Evolutionary conservation across 2,797 vertebrate species (phyloP).

Genomic region (Cygnus olor): DNA sequence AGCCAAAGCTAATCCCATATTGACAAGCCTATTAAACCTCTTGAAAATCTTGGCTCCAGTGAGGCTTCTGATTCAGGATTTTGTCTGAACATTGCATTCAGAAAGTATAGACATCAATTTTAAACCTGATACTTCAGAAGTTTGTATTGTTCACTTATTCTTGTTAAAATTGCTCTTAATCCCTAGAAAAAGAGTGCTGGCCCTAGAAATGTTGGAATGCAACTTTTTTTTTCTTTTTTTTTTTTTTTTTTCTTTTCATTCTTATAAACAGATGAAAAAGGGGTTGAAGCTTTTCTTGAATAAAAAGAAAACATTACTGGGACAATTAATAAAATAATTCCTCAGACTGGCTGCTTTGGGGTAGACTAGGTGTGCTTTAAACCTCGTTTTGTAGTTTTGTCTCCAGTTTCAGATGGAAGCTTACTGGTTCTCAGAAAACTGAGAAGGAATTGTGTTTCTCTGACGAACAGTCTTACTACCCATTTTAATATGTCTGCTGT

Average conservation of each 20-base stretch:
- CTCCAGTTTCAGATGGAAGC: not conserved
- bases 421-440: not conserved
- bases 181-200: slow-evolving; percentile 6
- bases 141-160: not conserved
- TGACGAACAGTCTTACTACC: not conserved
- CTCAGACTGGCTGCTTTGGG: not conserved
- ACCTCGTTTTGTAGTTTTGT: not conserved
- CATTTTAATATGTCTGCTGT: rapidly evolving
- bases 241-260: not conserved
- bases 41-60: not conserved
- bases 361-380: not conserved
- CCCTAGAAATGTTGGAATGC: not conserved
- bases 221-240: not conserved
- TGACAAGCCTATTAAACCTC: not conserved
- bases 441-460: not conserved
- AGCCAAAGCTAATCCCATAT: not conserved
- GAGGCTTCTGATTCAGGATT: no score
- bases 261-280: not conserved
- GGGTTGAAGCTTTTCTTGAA: not conserved
- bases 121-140: not conserved
- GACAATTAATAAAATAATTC: not conserved
- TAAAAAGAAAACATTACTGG: not conserved
- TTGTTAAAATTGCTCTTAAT: slow-evolving; percentile 27
- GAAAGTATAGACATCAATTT: not conserved
- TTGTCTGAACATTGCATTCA: not conserved